Conservation (phyloP, 2,888 invertebrate species). For the Stenolophus ochropezus region DNA sequence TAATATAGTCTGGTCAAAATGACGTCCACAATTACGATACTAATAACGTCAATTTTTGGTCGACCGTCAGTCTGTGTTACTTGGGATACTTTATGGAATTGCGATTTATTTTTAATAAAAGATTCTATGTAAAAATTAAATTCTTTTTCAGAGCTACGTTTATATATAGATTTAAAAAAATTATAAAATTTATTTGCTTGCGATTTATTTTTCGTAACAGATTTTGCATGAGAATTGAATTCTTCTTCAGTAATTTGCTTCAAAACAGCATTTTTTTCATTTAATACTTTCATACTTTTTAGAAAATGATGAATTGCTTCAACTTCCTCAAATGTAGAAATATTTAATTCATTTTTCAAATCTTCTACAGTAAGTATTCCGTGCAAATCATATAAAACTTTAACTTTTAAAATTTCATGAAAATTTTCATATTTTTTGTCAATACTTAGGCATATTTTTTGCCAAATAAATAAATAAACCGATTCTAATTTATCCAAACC, state of each 20-base stretch:
- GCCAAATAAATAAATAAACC: constrained; percentile 68
- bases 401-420: constrained; percentile 62
- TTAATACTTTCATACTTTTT: constrained; percentile 55
- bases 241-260: constrained; percentile 46
- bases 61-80: too few species aligned
- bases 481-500: constrained; percentile 69
- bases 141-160: too few species aligned
- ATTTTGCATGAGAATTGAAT: neutral
- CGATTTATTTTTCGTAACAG: constrained; percentile 43
- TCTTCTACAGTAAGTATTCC: constrained; percentile 63
- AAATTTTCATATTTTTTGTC: constrained; percentile 50
- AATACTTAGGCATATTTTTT: constrained; percentile 62
- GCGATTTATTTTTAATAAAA: too few species aligned
- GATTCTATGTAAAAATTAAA: too few species aligned
- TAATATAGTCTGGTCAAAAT: too few species aligned
- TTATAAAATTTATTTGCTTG: constrained; percentile 61
- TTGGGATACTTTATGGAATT: too few species aligned
- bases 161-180: too few species aligned
- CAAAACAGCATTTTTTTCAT: constrained; percentile 52
- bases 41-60: too few species aligned
- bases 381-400: constrained; percentile 62
- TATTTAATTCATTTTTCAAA: constrained; percentile 60
- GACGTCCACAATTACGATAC: too few species aligned
- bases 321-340: constrained; percentile 61
- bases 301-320: constrained; percentile 62